phyloP scores from a whole-genome alignment of 2,888 invertebrate genomes.

The Eupithecia inturbata region DNA sequence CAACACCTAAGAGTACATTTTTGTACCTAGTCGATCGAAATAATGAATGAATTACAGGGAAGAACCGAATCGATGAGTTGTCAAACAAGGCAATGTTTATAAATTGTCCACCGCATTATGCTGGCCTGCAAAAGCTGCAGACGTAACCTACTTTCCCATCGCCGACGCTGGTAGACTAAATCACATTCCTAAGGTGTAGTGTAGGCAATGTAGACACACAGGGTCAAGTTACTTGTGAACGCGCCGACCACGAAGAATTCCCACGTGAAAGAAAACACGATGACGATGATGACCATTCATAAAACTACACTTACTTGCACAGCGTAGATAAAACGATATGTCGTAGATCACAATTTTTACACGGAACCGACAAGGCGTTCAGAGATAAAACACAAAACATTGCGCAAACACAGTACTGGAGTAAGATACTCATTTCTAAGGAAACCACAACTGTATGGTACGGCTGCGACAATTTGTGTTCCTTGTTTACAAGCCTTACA shows the following conservation, averaged over 20 bases:
- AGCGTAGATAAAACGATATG: slow-evolving; percentile 35
- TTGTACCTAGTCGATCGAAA: not conserved
- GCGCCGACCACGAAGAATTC: slow-evolving; percentile 49
- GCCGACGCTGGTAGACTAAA: slow-evolving; percentile 55
- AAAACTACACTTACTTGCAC: slow-evolving; percentile 39
- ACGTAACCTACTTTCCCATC: slow-evolving; percentile 50
- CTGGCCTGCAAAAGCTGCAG: slow-evolving; percentile 46
- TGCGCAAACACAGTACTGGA: slow-evolving; percentile 10
- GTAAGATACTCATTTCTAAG: slow-evolving; percentile 10
- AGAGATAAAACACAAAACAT: slow-evolving; percentile 43
- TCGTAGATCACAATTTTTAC: slow-evolving; percentile 43
- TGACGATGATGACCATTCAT: slow-evolving; percentile 32
- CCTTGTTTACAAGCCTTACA: slow-evolving; percentile 20
- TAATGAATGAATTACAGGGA: slow-evolving; percentile 3
- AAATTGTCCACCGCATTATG: slow-evolving; percentile 32
- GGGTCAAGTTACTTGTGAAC: slow-evolving; percentile 53
- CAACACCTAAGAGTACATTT: not conserved
- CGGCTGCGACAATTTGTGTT: not conserved
- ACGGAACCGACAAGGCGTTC: slow-evolving; percentile 36
- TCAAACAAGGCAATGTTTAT: slow-evolving; percentile 14
- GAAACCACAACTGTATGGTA: slow-evolving; percentile 12
- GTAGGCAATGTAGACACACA: slow-evolving; percentile 37
- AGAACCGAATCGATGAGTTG: slow-evolving; percentile 3
- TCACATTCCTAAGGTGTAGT: slow-evolving; percentile 39
- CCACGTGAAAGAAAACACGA: slow-evolving; percentile 53